Evolutionary conservation across 1,140 invertebrate genomes (phyloP).

Genomic region (Drosophila oshimai): DNA sequence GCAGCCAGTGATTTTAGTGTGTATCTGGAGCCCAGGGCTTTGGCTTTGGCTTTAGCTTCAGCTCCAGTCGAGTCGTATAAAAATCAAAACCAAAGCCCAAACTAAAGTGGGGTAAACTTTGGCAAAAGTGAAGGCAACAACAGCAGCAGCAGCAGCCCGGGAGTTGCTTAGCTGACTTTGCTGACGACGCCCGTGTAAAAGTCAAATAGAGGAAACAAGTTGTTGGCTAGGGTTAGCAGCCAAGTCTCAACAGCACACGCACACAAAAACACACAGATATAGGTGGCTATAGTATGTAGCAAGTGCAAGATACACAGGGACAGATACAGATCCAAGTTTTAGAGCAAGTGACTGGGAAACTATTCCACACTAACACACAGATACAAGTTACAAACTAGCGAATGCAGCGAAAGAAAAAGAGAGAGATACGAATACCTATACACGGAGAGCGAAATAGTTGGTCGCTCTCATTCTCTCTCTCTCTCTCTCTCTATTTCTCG

Average conservation of each 20-base stretch:
- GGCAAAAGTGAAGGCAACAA: slow-evolving; percentile 16
- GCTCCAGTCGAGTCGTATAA: slow-evolving; percentile 1
- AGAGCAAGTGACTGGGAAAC: slow-evolving; percentile 71
- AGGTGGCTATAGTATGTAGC: slow-evolving; percentile 32
- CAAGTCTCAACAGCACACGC: no score
- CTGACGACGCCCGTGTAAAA: slow-evolving; percentile 64
- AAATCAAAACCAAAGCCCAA: slow-evolving; percentile 31
- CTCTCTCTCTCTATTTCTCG: slow-evolving; percentile 2
- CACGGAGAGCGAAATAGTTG: slow-evolving; percentile 58
- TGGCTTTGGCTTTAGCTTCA: background rate
- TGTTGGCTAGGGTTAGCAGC: slow-evolving; percentile 69
- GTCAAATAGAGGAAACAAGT: slow-evolving; percentile 79
- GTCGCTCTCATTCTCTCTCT: slow-evolving; percentile 30
- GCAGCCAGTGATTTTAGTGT: slow-evolving; percentile 33
- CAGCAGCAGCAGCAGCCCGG: slow-evolving; percentile 20
- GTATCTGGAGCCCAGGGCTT: slow-evolving; percentile 32
- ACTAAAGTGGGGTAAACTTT: slow-evolving; percentile 45
- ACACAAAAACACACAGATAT: no score
- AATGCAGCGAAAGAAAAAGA: slow-evolving; percentile 52
- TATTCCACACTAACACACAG: slow-evolving; percentile 52
- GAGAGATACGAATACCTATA: slow-evolving; percentile 6
- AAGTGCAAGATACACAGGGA: slow-evolving; percentile 45
- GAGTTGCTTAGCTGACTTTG: slow-evolving; percentile 20
- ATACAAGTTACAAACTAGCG: slow-evolving; percentile 22
- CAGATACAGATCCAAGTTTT: slow-evolving; percentile 24